Evolutionary conservation across 2,797 vertebrate genomes (phyloP), one percentile per base, ranked within the genome.

Genomic region (Esox lucius): DNA sequence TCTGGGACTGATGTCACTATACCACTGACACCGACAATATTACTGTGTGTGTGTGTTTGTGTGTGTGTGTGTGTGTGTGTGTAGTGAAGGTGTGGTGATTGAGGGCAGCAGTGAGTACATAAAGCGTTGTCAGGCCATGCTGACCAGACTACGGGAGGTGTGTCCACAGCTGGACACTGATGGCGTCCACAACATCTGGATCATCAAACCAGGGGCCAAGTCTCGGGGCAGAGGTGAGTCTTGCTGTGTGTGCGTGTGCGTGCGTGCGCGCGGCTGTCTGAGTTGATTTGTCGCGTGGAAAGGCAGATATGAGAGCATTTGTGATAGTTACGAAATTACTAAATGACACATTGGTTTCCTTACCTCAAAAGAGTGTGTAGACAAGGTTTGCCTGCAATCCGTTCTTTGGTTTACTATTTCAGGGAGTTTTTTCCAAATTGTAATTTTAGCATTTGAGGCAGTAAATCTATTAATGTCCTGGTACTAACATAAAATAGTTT

Each of bases 161-260:
- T 91, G 95, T 68, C 95, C 97, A 48, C 97, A 98, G 89, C 83
- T 97, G 17, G 83, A 92, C 77, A 96, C 95, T 22, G 97, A 98
- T 78, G 97, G 97, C 24, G 71, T 94, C 26, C 90, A 81, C 76
- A 96, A 96, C 82, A 76, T 98, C 88, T 98, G 97, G 97, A 98
- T 98, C 53, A 92, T 99, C 80, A 98, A 99, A 89, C 97, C 97
- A 0, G 95, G 95, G 0, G 96, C 96, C 83, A 95, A 94, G 86
- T 99, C 97, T 61, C 93, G 96, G 0, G 97, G 97, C 81, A 92
- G 96, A 89, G 97, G 97, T 98, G 80, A 89, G 85, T 5, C 31
- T 31, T 12, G 11, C 24, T 65, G 6, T 28, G 24, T 33, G 8
- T 33, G 24, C 15, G 1, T 64, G 26, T 48, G 5, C 42, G 39